Base-by-base conservation (phyloP, 2,113 vertebrate genomes). In the Sinocyclocheilus rhinocerous region DNA sequence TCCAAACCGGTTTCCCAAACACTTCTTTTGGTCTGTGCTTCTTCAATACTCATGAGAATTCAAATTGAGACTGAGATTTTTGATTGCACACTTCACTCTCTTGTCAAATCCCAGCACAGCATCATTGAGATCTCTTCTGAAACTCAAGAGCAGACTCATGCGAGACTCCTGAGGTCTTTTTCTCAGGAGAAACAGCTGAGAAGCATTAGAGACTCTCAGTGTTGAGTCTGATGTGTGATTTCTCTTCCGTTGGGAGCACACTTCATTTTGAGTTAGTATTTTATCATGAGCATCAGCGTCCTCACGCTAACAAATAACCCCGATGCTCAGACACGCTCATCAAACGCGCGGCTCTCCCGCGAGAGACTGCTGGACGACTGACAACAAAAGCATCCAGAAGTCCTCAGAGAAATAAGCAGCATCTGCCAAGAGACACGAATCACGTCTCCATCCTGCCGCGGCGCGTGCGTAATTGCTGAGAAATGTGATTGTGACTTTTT, bases 401-500 rank as follows among this genome's bases (percentile, higher is more conserved):
- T 87, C 88, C 81, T 72, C 12, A 1, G 85, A 84, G 85, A 83
- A 65, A 85, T 70, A 83, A 69, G 20, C 61, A 81, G 76, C 76
- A 88, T 84, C 86, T 89, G 76, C 72, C 29, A 42, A 59, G 26
- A 73, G 20, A 85, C 63, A 48, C 61, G 16, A 4, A 36, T 85
- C 84, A 33, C 63, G 33, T 85, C 83, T 57, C 13, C 12, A 15
- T 26, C 33, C 65, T 11, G 13, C 52, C 16, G 16, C 55, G 55
- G 55, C 20, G 57, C 12, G 57, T 33, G 20, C 36, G 36, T 85
- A 67, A 75, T 36, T 85, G 80, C 55, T 26, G 22, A 83, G 76
- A 79, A 84, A 76, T 65, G 61, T 18, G 75, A 59, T 88, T 86
- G 77, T 84, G 88, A 86, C 89, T 90, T 90, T 48, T 84, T 87